phyloP scores from a whole-genome alignment of 2,113 vertebrate genomes.

The Otocyon megalotis region DNA sequence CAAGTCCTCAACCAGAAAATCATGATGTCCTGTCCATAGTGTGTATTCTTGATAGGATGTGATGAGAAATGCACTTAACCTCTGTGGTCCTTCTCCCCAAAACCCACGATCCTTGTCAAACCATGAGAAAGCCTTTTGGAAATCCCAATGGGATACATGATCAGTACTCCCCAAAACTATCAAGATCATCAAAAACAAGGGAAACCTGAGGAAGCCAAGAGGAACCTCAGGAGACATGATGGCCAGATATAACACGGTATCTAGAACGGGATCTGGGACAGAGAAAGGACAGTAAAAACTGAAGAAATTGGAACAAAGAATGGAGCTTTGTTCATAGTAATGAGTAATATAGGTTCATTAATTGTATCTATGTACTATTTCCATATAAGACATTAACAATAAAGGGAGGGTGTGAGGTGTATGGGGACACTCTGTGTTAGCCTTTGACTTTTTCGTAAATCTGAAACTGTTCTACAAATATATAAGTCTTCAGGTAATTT shows the following conservation, averaged over 20 bases:
- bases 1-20: background rate
- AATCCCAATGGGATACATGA: too few relatives aligned
- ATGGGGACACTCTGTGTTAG: background rate
- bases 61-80: background rate
- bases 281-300: background rate
- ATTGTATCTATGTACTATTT: background rate
- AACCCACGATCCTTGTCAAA: background rate
- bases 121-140: background rate
- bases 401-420: background rate
- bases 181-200: background rate
- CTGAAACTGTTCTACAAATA: background rate
- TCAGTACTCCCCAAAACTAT: background rate
- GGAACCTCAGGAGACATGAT: background rate
- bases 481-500: background rate
- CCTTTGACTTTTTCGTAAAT: background rate
- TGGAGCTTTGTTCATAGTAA: background rate
- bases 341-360: too few relatives aligned
- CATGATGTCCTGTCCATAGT: background rate
- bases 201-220: background rate
- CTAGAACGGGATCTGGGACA: too few relatives aligned
- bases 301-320: background rate
- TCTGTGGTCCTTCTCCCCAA: background rate
- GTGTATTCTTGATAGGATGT: too few relatives aligned
- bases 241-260: background rate
- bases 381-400: background rate